Evolutionary conservation across 2,113 vertebrate genomes (phyloP), one percentile per base, ranked within the genome.

Genomic region (Neotoma lepida): DNA sequence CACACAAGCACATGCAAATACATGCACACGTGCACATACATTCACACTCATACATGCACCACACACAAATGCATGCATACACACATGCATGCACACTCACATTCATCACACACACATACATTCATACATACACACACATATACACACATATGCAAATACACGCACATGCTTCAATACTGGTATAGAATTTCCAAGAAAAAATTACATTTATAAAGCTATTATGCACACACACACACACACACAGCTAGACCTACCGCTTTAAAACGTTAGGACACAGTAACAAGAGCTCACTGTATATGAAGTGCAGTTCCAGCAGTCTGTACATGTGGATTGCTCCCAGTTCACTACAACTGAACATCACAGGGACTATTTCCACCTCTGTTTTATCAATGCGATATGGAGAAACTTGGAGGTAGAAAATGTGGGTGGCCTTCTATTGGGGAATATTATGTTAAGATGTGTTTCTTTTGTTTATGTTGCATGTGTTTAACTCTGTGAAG

Each of bases 241-340:
- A 54, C 1, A 35, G 9, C 9, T 81, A 58, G 22, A 39, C 64
- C 22, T 70, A 33, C 56, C 54, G 84, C 44, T 86, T 85, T 87
- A 87, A 96, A 88, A 94, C 44, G 24, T 70, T 71, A 33, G 30
- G n/a, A 84, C 12, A 49, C 9, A 80, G 91, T 81, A 66, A 88
- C 30, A 30, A 88, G 46, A 51, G 4, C 17, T 92, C 41, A 26
- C 18, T 58, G 49, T 17, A 13, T 35, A 51, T n/a, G 30, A 73
- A n/a, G 6, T 33, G 66, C 9, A 68, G 4, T 71, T 76, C 26
- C 22, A 92, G 56, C 35, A 70, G 17, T 84, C 86, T 24, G 22
- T 15, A 9, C 39, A 3, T 56, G 89, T 74, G 54, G 22, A 80
- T 35, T 64, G 73, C 30, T 71, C 81, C 56, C 92, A 39, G 58